Evolutionary conservation across 1,140 invertebrate genomes (phyloP), one percentile per base, ranked within the genome.

Genomic region (Hirudo medicinalis): DNA sequence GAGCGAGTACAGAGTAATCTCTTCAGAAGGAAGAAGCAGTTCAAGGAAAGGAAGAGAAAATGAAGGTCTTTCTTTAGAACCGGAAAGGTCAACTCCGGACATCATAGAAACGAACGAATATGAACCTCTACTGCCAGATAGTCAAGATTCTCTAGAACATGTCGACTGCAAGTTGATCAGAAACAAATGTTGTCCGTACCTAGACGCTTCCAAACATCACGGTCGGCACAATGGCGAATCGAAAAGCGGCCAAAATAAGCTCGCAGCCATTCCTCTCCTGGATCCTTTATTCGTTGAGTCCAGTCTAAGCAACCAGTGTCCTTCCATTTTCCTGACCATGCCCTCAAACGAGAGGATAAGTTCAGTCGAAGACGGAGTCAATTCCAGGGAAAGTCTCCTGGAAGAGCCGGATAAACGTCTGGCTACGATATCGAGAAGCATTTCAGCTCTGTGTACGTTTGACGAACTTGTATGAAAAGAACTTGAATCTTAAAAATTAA

Each of bases 291-390:
- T 40, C 40, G 40, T 40, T 11, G 40, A 40, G 11, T 5, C 27
- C 55, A 60, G 15, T 27, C 20, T n/a, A 15, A n/a, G 27, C 20
- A 27, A 15, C 55, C 55, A 60, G 55, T 60, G 27, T 27, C 55
- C 55, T 22, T 60, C 55, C 27, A 60, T 60, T 60, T 60, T 60
- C 27, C 55, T 60, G 27, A 60, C 55, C 5, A 60, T 60, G 55
- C 55, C 55, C 27, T 60, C 55, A 4, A 60, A 60, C 55, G 55
- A 60, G 55, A 60, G 20, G 55, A 60, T 60, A 22, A 22, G n/a
- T 27, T 27, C 55, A 15, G 55, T 60, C 4, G 55, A 60, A 8
- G 55, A 60, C 15, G 55, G 27, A 22, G 15, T 6, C 55, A 60
- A 27, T 60, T 60, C 27, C 55, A 27, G 27, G 11, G 40, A 40